Base-by-base conservation (phyloP, 2,797 vertebrate genomes). In the Loris lydekkerianus region DNA sequence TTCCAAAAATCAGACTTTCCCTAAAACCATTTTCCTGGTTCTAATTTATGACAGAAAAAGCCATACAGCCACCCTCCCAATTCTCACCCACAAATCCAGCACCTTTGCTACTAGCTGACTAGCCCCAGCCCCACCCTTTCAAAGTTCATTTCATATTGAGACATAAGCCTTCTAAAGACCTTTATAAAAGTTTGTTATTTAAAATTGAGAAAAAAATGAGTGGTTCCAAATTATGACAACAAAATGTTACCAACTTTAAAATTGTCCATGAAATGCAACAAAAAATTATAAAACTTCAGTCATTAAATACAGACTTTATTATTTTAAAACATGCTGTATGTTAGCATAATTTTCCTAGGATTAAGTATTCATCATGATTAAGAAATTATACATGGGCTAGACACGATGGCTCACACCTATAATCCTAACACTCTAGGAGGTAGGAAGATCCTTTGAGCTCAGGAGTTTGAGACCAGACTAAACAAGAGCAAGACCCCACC, bases 161-260 rank as follows among this genome's bases (percentile, higher is more conserved):
- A 23, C 23, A 58, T 18, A 46, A 27, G n/a, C 46, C 43, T 93
- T 82, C 25, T 7, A 53, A 20, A 4, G 13, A 13, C 5, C 4
- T 46, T 72, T 75, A 27, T 56, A 11, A 63, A 75, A 76, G 37
- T 75, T 25, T 92, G 27, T 29, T 67, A 86, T 60, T 82, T n/a
- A 82, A 67, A 91, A 91, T 73, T 61, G 25, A 78, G 40, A 81
- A 90, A 80, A 21, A 91, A 81, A 65, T 17, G 27, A 72, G 25
- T 37, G 25, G 37, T 31, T 63, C 86, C 60, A 86, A 91, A 49
- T 90, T 85, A 69, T 76, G 60, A 87, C 82, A 91, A 46, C 75
- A 34, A 67, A 94, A 77, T 58, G 63, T 14, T 91, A 31, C 60
- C 7, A 14, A 61, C 11, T 67, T 67, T 69, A 53, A 91, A 75